Conservation (phyloP, 1,140 invertebrate species). For the Saccostrea cuccullata region DNA sequence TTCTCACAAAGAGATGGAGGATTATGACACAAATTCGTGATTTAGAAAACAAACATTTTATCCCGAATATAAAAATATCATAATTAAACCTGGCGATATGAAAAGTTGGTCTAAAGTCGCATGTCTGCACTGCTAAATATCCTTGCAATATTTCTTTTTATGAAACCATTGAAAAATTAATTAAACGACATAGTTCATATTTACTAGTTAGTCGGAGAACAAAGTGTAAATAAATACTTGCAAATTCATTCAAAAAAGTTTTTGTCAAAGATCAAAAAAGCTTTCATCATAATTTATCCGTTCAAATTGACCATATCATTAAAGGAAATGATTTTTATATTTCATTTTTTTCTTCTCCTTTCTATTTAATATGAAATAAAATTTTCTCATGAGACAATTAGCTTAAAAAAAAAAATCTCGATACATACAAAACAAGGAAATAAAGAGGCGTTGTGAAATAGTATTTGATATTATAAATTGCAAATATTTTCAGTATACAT, state of each 20-base stretch:
- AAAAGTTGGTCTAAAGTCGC: conserved; percentile 7
- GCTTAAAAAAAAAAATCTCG: too few relatives aligned
- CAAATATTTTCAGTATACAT: too few relatives aligned
- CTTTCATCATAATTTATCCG: neutral
- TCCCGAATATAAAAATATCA: conserved; percentile 2
- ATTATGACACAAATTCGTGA: conserved; percentile 34
- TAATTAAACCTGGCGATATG: conserved; percentile 20
- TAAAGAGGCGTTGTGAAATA: too few relatives aligned
- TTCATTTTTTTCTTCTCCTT: neutral
- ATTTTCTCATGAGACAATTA: too few relatives aligned
- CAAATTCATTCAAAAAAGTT: neutral
- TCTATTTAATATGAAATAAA: neutral
- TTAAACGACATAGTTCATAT: neutral
- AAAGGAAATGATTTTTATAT: neutral
- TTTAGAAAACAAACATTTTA: conserved; percentile 37
- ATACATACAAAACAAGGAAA: too few relatives aligned
- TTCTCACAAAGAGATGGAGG: conserved; percentile 26
- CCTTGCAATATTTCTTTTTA: neutral
- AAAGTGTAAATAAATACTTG: too few relatives aligned
- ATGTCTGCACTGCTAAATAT: conserved; percentile 1
- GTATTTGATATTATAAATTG: too few relatives aligned
- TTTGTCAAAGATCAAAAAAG: neutral
- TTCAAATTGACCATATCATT: neutral
- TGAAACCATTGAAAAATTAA: neutral
- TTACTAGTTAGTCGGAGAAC: neutral